Percentiles rank a stretch among this genome's conserved stretches.
phyloP scores from a whole-genome alignment of 2,797 vertebrate genomes.

The Ctenochaetus hawaiiensis region DNA sequence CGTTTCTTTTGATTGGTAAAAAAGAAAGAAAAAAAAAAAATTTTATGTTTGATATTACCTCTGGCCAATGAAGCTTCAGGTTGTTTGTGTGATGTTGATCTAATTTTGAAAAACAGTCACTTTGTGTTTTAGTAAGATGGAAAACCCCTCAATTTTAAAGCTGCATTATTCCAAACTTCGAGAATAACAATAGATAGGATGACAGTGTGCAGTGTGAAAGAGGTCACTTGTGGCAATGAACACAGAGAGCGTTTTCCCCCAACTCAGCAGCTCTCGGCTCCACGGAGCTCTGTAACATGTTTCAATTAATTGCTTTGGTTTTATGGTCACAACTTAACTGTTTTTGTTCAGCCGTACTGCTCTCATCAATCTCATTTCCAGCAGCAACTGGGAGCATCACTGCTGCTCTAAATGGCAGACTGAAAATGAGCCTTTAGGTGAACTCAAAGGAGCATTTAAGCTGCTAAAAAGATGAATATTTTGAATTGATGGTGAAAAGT shows the following conservation, averaged over 20 bases:
- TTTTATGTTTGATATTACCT: background rate
- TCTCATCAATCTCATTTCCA: background rate
- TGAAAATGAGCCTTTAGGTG: no score
- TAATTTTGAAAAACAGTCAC: no score
- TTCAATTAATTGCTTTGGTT: background rate
- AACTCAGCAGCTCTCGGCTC: background rate
- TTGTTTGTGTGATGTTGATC: background rate
- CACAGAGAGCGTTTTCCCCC: background rate
- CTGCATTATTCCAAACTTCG: no score
- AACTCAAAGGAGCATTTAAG: no score
- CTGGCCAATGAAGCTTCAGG: background rate
- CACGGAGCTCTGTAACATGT: background rate
- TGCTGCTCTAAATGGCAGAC: no score
- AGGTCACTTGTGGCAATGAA: background rate
- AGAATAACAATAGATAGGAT: background rate
- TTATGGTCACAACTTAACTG: background rate
- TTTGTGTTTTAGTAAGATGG: background rate
- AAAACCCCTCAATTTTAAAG: no score
- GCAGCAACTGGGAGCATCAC: background rate
- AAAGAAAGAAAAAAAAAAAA: no score
- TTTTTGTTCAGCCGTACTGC: background rate
- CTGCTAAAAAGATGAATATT: no score
- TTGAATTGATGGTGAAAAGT: no score
- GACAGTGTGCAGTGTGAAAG: background rate
- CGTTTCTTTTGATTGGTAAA: no score